Percentiles rank a stretch among this genome's conserved stretches.
Conservation (phyloP, 2,797 vertebrate genomes). For the Rhabdomys pumilio region DNA sequence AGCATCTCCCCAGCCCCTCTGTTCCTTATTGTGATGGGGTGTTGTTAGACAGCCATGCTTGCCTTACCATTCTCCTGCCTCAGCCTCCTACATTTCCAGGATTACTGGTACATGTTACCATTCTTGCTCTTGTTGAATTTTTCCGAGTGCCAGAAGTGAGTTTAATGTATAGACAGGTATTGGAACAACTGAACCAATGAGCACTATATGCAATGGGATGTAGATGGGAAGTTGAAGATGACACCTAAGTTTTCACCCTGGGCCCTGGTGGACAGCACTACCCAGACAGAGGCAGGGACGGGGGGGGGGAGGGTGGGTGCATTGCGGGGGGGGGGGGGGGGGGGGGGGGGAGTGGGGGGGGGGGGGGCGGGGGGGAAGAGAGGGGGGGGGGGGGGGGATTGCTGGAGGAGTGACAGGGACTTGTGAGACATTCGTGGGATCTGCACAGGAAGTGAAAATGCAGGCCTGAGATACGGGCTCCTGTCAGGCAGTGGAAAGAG, state of each 20-base stretch:
- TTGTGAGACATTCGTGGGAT: background rate
- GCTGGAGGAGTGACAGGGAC: background rate
- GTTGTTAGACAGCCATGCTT: background rate
- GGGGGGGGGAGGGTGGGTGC: background rate
- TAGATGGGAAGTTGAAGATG: background rate
- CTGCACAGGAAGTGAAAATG: background rate
- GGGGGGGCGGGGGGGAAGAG: background rate
- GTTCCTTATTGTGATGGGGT: background rate
- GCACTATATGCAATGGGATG: background rate
- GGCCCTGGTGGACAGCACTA: background rate
- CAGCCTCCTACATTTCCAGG: background rate
- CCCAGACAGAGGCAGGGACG: background rate
- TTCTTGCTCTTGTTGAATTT: background rate
- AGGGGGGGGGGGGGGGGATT: background rate
- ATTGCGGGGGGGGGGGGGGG: background rate
- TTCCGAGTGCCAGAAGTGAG: background rate
- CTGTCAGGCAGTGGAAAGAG: background rate
- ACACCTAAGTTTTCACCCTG: background rate
- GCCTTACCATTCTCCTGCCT: background rate
- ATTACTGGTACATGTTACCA: background rate
- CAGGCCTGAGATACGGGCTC: background rate
- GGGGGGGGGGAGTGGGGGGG: background rate
- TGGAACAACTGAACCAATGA: background rate
- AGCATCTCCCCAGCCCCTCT: background rate
- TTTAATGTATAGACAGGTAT: background rate